A percentile compares a stretch with the other conserved stretches of the same genome.
These are phyloP conservation scores for Calliopsis andreniformis DNA, from an alignment of 1,140 invertebrate genomes.

Conservation along the genomic window DNA sequence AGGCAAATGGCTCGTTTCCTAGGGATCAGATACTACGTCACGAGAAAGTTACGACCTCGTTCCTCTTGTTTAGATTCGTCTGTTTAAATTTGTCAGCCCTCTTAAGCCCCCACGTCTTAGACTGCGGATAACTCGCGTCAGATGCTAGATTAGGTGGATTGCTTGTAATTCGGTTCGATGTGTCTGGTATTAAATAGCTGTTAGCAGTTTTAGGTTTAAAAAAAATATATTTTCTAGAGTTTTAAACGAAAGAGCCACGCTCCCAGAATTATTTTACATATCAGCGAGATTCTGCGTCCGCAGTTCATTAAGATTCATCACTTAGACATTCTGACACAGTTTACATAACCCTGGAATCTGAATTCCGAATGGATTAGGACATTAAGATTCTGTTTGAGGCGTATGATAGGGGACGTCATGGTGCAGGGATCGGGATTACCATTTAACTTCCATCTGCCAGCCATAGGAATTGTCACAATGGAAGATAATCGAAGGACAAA, in stretches of 20 bases:
- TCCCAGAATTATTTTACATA: no score
- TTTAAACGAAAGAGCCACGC: no score
- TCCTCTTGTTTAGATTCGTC: neutral
- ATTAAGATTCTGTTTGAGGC: slow-evolving; percentile 45
- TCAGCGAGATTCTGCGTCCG: neutral
- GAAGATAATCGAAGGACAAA: slow-evolving; percentile 34
- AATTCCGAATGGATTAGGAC: slow-evolving; percentile 40
- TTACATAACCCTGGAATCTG: slow-evolving; percentile 24
- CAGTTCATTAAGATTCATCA: neutral
- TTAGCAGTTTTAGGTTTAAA: no score
- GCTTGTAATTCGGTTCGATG: no score
- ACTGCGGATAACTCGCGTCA: no score
- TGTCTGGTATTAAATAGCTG: no score
- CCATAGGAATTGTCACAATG: slow-evolving; percentile 26
- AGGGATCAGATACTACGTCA: neutral
- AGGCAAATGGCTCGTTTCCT: neutral
- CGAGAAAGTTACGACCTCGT: neutral
- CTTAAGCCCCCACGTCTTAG: no score
- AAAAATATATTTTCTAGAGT: no score
- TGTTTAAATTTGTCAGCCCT: no score
- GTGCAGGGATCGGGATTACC: slow-evolving; percentile 18
- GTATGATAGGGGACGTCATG: slow-evolving; percentile 6
- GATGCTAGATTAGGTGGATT: no score
- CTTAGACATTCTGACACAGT: neutral
- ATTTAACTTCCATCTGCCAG: slow-evolving; percentile 27